Conservation (phyloP, 2,113 vertebrate genomes). For the Peucedramus taeniatus region DNA sequence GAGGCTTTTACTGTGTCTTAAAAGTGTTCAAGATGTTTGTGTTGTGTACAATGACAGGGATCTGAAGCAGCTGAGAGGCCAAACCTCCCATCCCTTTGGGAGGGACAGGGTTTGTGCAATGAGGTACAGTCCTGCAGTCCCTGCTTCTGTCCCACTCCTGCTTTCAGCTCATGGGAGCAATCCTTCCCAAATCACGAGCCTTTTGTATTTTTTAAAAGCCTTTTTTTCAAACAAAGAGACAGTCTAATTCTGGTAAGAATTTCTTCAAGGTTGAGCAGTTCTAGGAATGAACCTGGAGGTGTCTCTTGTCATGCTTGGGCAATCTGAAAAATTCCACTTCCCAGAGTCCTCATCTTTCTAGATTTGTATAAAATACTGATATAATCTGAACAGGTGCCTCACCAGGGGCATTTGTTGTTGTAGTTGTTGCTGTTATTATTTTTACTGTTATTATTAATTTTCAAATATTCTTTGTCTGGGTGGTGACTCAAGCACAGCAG, state of each 20-base stretch:
- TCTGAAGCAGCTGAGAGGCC: neutral
- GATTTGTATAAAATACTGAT: neutral
- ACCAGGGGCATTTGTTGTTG: neutral
- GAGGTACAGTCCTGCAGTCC: neutral
- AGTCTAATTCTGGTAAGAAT: neutral
- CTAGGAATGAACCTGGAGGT: neutral
- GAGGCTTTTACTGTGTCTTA: neutral
- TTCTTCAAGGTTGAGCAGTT: neutral
- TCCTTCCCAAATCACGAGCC: neutral
- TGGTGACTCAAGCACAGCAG: neutral
- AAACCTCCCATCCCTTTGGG: neutral
- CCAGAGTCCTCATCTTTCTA: neutral
- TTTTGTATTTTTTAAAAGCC: neutral
- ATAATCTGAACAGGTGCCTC: neutral
- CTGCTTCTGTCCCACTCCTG: neutral
- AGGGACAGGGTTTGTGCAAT: neutral
- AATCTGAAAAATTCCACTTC: neutral
- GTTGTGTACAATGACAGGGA: neutral
- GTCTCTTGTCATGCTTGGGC: fast-evolving
- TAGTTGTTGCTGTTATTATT: neutral
- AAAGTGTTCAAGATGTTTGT: neutral
- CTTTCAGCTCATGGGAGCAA: neutral
- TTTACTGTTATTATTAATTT: neutral
- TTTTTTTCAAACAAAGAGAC: neutral
- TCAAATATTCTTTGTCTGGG: neutral